Evolutionary conservation across 1,140 invertebrate species (phyloP).

Genomic region (Danaus melanippus): DNA sequence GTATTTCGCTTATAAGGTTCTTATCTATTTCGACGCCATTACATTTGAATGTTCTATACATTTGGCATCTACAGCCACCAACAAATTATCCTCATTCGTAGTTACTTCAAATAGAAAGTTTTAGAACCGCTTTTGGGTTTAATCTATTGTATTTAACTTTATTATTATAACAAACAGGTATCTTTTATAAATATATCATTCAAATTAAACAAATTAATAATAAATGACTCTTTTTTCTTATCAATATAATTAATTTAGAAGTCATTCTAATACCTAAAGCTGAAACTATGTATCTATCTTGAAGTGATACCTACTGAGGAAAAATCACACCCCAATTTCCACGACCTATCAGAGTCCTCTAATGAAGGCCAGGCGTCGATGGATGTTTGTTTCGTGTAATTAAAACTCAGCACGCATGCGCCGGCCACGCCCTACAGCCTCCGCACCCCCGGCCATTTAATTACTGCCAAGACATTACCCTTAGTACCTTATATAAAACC

Average conservation of each 20-base stretch:
- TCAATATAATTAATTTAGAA: no score
- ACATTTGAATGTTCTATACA: constrained; percentile 48
- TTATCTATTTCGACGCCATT: constrained; percentile 61
- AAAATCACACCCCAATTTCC: constrained; percentile 25
- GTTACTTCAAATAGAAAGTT: background rate
- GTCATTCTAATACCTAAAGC: background rate
- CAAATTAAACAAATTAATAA: no score
- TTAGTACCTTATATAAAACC: constrained; percentile 51
- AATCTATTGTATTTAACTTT: no score
- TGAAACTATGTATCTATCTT: constrained; percentile 5
- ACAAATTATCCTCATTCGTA: background rate
- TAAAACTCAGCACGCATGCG: constrained; percentile 60
- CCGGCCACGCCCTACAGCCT: constrained; percentile 61
- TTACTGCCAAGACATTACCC: constrained; percentile 68
- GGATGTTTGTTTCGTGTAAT: constrained; percentile 56
- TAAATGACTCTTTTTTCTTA: no score
- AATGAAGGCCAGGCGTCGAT: constrained; percentile 63
- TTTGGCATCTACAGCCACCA: constrained; percentile 13
- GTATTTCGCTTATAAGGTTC: constrained; percentile 50
- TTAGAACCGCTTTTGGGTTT: no score
- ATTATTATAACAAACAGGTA: background rate
- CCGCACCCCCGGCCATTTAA: constrained; percentile 48
- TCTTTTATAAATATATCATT: background rate
- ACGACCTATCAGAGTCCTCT: constrained; percentile 31
- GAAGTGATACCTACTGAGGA: constrained; percentile 17